Percentiles rank a stretch among this genome's conserved stretches.
phyloP scores from a whole-genome alignment of 2,888 invertebrate genomes.

The Leucoptera coffeella region DNA sequence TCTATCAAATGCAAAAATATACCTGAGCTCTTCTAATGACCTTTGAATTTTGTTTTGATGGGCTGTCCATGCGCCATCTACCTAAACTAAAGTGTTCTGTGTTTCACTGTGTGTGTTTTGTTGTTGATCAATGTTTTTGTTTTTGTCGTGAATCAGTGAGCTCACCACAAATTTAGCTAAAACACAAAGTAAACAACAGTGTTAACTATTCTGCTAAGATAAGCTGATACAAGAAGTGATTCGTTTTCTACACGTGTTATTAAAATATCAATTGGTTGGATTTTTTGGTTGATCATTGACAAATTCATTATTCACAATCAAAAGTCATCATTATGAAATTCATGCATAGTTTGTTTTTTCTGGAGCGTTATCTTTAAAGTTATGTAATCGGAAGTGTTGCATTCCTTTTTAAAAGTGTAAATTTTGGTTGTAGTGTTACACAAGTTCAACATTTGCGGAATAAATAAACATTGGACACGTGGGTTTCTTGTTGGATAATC shows the following conservation, averaged over 20 bases:
- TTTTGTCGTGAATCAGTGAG: slow-evolving; percentile 31
- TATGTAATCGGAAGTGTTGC: slow-evolving; percentile 33
- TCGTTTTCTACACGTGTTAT: too few species aligned
- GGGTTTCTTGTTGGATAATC: slow-evolving; percentile 37
- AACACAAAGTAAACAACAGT: slow-evolving; percentile 7
- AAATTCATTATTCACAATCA: slow-evolving; percentile 27
- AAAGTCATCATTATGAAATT: slow-evolving; percentile 33
- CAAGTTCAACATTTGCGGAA: too few species aligned
- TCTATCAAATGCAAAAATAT: not conserved
- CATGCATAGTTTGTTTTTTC: too few species aligned
- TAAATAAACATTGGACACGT: slow-evolving; percentile 40
- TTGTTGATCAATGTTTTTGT: slow-evolving; percentile 39
- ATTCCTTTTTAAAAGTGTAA: slow-evolving; percentile 11
- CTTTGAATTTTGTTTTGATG: slow-evolving; percentile 30
- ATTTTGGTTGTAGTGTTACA: slow-evolving; percentile 7
- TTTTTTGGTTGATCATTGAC: slow-evolving; percentile 9
- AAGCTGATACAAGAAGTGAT: too few species aligned
- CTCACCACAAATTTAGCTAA: too few species aligned
- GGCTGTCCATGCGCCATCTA: slow-evolving; percentile 47
- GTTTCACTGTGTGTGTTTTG: slow-evolving; percentile 10
- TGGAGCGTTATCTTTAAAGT: too few species aligned
- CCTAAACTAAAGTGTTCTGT: slow-evolving; percentile 2
- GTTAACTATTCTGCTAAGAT: slow-evolving; percentile 4
- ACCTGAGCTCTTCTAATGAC: slow-evolving; percentile 20
- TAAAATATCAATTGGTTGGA: too few species aligned